Percentiles rank a stretch among this genome's conserved stretches.
These are phyloP conservation scores for Philaethria dido DNA, from an alignment of 2,888 invertebrate species.

Conservation along the genomic window DNA sequence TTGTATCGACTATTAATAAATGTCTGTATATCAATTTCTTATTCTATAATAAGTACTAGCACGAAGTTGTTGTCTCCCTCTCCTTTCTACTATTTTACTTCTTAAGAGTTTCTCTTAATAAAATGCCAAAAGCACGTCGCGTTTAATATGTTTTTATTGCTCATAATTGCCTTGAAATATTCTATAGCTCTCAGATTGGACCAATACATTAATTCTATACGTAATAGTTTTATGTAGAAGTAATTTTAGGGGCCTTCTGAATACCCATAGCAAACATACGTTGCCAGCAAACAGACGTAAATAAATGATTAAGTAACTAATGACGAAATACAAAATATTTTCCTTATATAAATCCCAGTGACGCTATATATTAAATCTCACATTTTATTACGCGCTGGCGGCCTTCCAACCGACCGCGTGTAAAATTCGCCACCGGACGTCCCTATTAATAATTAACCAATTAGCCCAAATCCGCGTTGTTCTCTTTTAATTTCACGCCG, in stretches of 20 bases:
- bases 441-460: slow-evolving; percentile 79
- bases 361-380: slow-evolving; percentile 41
- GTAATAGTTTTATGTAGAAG: no score
- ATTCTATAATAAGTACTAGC: no score
- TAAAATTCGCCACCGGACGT: slow-evolving; percentile 62
- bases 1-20: no score
- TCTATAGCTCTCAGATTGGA: no score
- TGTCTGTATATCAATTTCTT: no score
- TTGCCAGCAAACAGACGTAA: background rate
- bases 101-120: no score
- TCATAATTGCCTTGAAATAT: no score
- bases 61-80: no score
- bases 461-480: slow-evolving; percentile 71
- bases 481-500: slow-evolving; percentile 71
- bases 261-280: background rate
- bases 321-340: slow-evolving; percentile 22
- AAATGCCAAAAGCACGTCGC: no score
- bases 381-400: slow-evolving; percentile 69
- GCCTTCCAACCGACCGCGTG: slow-evolving; percentile 67
- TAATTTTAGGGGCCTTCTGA: background rate
- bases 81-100: no score
- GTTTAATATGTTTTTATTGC: no score
- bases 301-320: slow-evolving; percentile 10
- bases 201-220: no score
- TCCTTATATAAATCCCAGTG: slow-evolving; percentile 28